Evolutionary conservation across 2,797 vertebrate species (phyloP), one percentile per base, ranked within the genome.

Genomic region (Zalophus californianus): DNA sequence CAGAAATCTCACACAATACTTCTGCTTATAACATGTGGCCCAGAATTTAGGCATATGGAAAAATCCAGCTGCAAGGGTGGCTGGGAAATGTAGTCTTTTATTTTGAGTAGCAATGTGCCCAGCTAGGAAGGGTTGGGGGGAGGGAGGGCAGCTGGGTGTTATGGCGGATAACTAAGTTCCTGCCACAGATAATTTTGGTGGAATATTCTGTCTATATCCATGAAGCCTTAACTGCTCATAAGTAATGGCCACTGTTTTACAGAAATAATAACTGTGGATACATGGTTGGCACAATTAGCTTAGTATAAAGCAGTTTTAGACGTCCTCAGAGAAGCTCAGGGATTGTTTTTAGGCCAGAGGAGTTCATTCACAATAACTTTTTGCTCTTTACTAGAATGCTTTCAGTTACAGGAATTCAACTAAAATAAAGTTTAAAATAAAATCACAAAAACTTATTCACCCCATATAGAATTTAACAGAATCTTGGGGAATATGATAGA

Each of bases 381-480:
- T 91, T 64, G 1, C 38, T 52, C 32, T 80, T 80, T 85, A 14
- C 25, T 48, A 25, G 41, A 75, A 60, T 80, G 27, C 52, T 90
- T 92, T 78, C 80, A 79, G 23, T 79, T 90, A 73, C 25, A 35
- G 90, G 29, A 78, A 89, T 86, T 73, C 18, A 78, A 75, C 48
- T 64, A n/a, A 96, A 88, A 86, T 41, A 83, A 80, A 82, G 27
- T 68, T 68, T 79, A 56, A 94, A 75, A 54, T 14, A 82, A 93
- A 91, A 54, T 83, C 91, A 52, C 73, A 52, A 56, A 78, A 92
- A 79, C 2, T 35, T 14, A 52, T 13, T 27, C 4, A 64, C 3
- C 21, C 23, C 21, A 8, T 73, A 25, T 72, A 1, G 44, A 75
- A 54, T 32, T 90, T 78, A 90, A 90, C 20, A 82, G 66, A 94